Evolutionary conservation across 2,888 invertebrate species (phyloP).

Genomic region (Noctua fimbriata): DNA sequence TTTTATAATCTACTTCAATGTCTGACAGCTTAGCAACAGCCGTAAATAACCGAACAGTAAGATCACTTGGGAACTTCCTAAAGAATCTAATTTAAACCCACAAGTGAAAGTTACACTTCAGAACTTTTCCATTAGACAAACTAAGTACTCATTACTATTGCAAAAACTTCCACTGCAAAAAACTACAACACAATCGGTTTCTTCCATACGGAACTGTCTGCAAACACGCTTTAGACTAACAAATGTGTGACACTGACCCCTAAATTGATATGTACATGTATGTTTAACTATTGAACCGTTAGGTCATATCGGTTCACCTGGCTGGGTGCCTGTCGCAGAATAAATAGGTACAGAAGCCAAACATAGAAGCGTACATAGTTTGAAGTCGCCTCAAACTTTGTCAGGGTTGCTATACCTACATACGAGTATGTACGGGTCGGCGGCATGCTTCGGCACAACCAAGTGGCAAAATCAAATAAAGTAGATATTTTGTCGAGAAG

Average conservation of each 20-base stretch:
- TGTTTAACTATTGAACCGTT: conserved; percentile 34
- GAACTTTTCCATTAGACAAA: conserved; percentile 29
- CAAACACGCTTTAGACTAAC: conserved; percentile 38
- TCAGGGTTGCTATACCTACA: background rate
- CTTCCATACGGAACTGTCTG: conserved; percentile 39
- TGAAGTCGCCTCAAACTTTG: background rate
- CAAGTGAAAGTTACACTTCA: conserved; percentile 37
- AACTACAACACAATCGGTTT: conserved; percentile 32
- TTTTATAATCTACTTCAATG: background rate
- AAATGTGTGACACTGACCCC: conserved; percentile 54
- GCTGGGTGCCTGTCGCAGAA: background rate
- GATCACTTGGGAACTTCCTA: background rate
- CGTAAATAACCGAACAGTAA: background rate
- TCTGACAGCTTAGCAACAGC: background rate
- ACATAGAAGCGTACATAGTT: background rate
- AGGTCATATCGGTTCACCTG: conserved; percentile 32
- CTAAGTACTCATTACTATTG: conserved; percentile 8
- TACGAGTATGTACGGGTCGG: background rate
- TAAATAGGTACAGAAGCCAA: conserved; percentile 3
- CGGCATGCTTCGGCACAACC: background rate
- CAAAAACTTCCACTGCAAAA: conserved; percentile 2
- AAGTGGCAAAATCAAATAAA: background rate
- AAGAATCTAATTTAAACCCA: background rate
- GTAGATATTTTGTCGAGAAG: background rate
- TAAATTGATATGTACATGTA: conserved; percentile 40